A percentile compares a stretch with the other conserved stretches of the same genome.
These are phyloP conservation scores for Acrossocheilus wenchowensis DNA, from an alignment of 2,797 vertebrate species.

Conservation along the genomic window DNA sequence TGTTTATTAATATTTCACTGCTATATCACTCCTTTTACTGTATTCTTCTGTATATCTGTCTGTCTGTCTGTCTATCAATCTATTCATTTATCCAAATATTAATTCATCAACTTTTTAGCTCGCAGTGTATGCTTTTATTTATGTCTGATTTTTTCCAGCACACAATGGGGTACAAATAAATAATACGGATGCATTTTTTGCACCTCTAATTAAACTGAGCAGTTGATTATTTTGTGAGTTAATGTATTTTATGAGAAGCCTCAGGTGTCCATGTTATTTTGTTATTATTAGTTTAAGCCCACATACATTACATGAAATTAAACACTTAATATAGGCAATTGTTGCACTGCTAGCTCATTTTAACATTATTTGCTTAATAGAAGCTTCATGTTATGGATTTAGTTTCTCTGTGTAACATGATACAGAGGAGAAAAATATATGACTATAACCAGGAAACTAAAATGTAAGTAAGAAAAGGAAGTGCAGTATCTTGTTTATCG, in stretches of 20 bases:
- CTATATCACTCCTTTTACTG: not conserved
- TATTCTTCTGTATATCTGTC: too few relatives aligned
- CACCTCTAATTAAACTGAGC: not conserved
- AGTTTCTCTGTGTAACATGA: not conserved
- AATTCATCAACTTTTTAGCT: not conserved
- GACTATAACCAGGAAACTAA: not conserved
- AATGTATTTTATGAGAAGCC: not conserved
- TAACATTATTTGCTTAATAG: not conserved
- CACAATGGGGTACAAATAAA: not conserved
- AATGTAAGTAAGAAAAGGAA: not conserved
- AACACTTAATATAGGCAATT: not conserved
- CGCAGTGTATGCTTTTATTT: not conserved
- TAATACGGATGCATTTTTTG: not conserved
- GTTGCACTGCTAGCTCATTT: not conserved
- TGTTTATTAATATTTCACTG: not conserved
- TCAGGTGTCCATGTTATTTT: not conserved
- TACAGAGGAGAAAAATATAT: not conserved
- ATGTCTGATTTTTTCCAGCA: not conserved
- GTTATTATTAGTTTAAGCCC: not conserved
- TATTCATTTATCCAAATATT: not conserved
- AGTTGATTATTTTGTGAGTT: not conserved
- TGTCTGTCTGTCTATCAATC: too few relatives aligned
- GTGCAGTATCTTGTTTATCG: constrained; percentile 41
- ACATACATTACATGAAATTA: not conserved
- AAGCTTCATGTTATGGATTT: not conserved